phyloP scores from a whole-genome alignment of 2,888 invertebrate genomes.

The Carabus problematicus region DNA sequence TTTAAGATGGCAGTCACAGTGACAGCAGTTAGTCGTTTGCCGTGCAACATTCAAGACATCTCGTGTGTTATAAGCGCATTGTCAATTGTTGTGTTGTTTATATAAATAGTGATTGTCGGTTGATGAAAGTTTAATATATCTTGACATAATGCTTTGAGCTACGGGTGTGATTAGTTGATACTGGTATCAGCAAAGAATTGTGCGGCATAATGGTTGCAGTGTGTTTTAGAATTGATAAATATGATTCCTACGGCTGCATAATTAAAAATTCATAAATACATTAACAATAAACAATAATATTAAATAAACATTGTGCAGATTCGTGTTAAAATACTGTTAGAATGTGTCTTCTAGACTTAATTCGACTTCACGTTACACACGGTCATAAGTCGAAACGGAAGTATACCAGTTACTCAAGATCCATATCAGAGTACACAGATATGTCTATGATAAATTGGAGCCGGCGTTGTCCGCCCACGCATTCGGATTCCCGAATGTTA shows the following conservation, averaged over 20 bases:
- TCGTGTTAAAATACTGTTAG: conserved; percentile 14
- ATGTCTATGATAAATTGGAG: conserved; percentile 61
- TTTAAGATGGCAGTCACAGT: conserved; percentile 25
- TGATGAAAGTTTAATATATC: too few species aligned
- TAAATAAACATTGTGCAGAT: background rate
- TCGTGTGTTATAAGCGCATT: background rate
- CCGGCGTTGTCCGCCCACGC: background rate
- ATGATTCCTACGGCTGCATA: too few species aligned
- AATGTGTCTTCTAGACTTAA: conserved; percentile 67
- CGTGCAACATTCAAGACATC: conserved; percentile 11
- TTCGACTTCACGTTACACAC: conserved; percentile 64
- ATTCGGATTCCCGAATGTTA: conserved; percentile 8
- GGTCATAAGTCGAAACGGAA: conserved; percentile 58
- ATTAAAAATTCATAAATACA: too few species aligned
- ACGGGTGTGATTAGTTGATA: too few species aligned
- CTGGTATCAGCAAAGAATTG: too few species aligned
- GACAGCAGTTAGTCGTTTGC: conserved; percentile 33
- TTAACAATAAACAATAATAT: background rate
- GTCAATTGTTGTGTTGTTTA: too few species aligned
- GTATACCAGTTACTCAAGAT: conserved; percentile 64
- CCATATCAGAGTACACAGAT: conserved; percentile 62
- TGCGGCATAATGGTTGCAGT: too few species aligned
- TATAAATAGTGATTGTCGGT: too few species aligned
- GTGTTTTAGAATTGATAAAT: too few species aligned
- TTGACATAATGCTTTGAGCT: too few species aligned